Conservation (phyloP, 2,113 vertebrate species). For the Bostrychus sinensis region DNA sequence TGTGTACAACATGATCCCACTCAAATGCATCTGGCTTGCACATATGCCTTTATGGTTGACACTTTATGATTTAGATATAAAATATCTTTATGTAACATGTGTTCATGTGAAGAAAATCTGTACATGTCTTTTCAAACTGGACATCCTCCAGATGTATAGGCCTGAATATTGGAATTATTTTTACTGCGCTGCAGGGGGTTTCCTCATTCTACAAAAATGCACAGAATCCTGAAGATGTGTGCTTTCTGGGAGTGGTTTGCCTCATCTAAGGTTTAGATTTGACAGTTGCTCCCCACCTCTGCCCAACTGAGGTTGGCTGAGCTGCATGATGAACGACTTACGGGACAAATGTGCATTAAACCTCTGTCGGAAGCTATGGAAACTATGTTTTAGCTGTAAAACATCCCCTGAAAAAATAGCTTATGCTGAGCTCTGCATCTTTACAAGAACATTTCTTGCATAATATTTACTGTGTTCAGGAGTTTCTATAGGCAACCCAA, state of each 20-base stretch:
- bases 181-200: not conserved
- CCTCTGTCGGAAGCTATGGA: constrained; percentile 21
- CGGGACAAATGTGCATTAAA: constrained; percentile 14
- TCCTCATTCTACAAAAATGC: constrained; percentile 30
- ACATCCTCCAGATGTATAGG: constrained; percentile 21
- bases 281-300: constrained; percentile 7
- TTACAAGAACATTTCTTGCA: not conserved
- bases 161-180: constrained; percentile 26
- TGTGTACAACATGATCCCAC: constrained; percentile 2
- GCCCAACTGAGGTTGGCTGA: constrained; percentile 20
- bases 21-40: constrained; percentile 20
- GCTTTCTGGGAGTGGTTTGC: constrained; percentile 25
- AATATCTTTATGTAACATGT: constrained; percentile 19
- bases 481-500: not conserved
- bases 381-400: constrained; percentile 39
- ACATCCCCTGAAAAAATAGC: constrained; percentile 8
- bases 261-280: constrained; percentile 12
- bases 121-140: not conserved
- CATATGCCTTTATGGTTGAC: not conserved
- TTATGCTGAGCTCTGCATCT: constrained; percentile 42
- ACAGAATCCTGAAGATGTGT: constrained; percentile 19
- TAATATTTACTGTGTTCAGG: not conserved
- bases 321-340: constrained; percentile 25
- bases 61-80: constrained; percentile 30
- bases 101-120: constrained; percentile 6